A percentile compares a stretch with the other conserved stretches of the same genome.
Conservation (phyloP, 2,113 vertebrate species). For the Burhinus bistriatus region DNA sequence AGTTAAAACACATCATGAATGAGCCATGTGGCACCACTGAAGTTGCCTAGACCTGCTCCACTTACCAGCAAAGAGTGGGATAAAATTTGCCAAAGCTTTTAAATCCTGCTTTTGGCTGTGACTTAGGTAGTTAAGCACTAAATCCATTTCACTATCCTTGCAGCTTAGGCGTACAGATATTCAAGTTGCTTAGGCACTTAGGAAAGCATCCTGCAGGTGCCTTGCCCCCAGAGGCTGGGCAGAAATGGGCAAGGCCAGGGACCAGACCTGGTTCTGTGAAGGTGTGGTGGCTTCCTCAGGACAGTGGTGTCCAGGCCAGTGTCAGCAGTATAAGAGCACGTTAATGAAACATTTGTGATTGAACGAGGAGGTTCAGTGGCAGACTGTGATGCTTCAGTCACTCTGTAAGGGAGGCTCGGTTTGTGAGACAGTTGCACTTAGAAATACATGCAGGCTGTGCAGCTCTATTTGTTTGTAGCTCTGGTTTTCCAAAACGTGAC, state of each 20-base stretch:
- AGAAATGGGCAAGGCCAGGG: neutral
- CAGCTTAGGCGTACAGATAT: neutral
- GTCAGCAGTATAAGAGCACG: neutral
- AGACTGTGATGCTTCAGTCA: neutral
- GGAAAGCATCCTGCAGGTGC: neutral
- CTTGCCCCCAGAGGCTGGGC: neutral
- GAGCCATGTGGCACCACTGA: neutral
- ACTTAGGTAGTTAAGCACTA: neutral
- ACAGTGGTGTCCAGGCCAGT: neutral
- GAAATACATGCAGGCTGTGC: neutral
- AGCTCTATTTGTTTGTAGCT: neutral
- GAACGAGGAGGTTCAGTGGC: neutral
- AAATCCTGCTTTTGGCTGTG: neutral
- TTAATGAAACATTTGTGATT: neutral
- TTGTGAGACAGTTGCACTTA: neutral
- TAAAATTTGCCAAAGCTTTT: neutral
- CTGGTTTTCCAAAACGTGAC: neutral
- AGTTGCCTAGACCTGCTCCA: neutral
- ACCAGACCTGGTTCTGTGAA: neutral
- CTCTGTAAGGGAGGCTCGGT: neutral
- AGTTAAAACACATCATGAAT: neutral
- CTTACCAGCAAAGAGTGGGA: neutral
- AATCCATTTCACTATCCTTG: neutral
- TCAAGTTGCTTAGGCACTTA: neutral
- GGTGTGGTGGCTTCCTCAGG: neutral